phyloP scores from a whole-genome alignment of 2,888 invertebrate species.

The Callimorpha dominula region DNA sequence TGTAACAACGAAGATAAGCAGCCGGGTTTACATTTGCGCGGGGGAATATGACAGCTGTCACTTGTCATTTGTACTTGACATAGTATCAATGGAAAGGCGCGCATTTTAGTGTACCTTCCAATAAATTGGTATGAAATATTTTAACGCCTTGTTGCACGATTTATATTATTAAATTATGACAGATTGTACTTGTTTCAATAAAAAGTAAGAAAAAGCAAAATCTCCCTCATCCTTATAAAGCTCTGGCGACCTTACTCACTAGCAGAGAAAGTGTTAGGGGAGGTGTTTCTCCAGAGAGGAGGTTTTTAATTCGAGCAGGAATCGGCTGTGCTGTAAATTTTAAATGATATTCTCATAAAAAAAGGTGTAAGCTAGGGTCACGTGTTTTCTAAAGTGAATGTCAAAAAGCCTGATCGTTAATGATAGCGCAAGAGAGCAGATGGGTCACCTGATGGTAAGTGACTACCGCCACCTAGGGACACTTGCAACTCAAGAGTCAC shows the following conservation, averaged over 20 bases:
- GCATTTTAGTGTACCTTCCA: slow-evolving; percentile 8
- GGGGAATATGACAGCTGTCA: slow-evolving; percentile 75
- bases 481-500: no score
- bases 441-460: no score
- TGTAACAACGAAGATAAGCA: slow-evolving; percentile 45
- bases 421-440: no score
- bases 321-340: no score
- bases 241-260: not conserved
- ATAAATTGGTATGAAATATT: not conserved
- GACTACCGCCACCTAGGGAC: no score
- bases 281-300: no score
- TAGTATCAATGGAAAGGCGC: slow-evolving; percentile 39
- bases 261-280: no score
- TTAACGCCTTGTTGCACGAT: not conserved
- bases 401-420: no score
- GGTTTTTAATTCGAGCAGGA: no score
- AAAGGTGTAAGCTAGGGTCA: no score
- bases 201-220: not conserved
- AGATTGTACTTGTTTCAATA: not conserved
- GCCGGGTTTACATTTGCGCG: slow-evolving; percentile 61
- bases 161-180: not conserved
- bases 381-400: no score
- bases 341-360: no score
- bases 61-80: slow-evolving; percentile 61
- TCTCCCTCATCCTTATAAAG: not conserved